phyloP scores from a whole-genome alignment of 2,113 vertebrate species.

The Crotalus tigris region DNA sequence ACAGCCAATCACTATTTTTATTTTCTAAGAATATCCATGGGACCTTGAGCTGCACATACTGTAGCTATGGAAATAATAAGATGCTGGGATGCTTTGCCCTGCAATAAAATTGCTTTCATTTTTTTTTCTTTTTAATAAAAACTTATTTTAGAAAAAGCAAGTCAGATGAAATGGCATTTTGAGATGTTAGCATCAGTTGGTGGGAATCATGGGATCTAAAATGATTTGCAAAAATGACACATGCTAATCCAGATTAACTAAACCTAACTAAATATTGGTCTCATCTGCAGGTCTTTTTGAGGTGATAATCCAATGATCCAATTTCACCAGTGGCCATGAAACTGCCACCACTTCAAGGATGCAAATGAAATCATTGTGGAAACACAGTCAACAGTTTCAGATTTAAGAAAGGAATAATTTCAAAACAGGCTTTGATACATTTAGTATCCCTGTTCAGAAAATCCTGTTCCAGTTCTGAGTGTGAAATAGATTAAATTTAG shows the following conservation, averaged over 20 bases:
- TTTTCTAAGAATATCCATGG: neutral
- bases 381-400: neutral
- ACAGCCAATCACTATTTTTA: neutral
- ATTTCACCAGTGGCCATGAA: conserved; percentile 6
- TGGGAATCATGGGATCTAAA: neutral
- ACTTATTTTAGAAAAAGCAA: neutral
- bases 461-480: neutral
- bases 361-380: conserved; percentile 21
- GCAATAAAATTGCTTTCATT: neutral
- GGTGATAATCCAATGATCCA: neutral
- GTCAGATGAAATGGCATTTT: neutral
- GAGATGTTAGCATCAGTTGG: neutral
- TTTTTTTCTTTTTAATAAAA: neutral
- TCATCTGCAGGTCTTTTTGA: neutral
- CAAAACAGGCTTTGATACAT: neutral
- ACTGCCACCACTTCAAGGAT: conserved; percentile 20
- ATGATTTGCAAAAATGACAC: neutral
- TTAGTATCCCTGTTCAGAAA: neutral
- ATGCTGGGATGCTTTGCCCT: neutral
- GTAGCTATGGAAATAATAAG: neutral
- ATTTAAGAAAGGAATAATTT: neutral
- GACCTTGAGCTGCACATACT: neutral
- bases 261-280: neutral
- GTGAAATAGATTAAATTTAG: neutral
- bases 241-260: neutral